Base-by-base conservation (phyloP, 2,888 invertebrate species). In the Folsomia manolachei region DNA sequence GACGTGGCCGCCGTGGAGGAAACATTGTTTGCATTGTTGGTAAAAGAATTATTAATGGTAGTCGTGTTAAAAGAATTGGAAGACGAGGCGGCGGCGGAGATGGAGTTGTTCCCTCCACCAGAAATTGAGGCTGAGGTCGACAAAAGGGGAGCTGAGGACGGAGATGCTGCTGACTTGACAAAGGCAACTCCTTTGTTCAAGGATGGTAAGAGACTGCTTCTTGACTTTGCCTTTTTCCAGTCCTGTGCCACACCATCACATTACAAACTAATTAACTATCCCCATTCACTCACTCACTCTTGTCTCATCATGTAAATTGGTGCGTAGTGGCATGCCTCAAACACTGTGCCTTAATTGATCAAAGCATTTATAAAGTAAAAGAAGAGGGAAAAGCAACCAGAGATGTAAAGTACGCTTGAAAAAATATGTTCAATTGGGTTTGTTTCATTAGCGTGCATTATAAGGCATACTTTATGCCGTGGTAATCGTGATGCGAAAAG, bases 171-270 rank as follows among this genome's bases (percentile, higher is more conserved):
- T 56, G 75, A 77, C 69, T 78, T 78, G 69, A 75, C 77, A 71
- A 77, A 77, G 69, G 75, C 73, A 65, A 77, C 78, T 51, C 78
- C 78, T 75, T 78, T 77, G 73, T 75, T 75, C 67, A 77, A 67
- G 63, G 78, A 74, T 69, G 79, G 78, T 69, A 80, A 71, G 76
- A 80, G 71, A 71, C 75, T 75, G 69, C 78, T 71, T 64, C 78
- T 73, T 66, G 75, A 77, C 74, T 80, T 80, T 72, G 75, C 71
- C 70, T 78, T 80, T 72, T 80, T 80, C 79, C 79, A 80, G 72
- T 80, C 79, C 79, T 80, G 66, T 69, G 64, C 7, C n/a, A 71
- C 63, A 27, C 60, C 70, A 69, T 26, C 62, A 60, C 68, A 69
- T 60, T 71, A 70, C 70, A 75, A 27, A 71, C 76, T 60, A 71